These are phyloP conservation scores for Chaetogeoica ovagalla DNA, from an alignment of 2,888 invertebrate genomes.

Conservation along the genomic window DNA sequence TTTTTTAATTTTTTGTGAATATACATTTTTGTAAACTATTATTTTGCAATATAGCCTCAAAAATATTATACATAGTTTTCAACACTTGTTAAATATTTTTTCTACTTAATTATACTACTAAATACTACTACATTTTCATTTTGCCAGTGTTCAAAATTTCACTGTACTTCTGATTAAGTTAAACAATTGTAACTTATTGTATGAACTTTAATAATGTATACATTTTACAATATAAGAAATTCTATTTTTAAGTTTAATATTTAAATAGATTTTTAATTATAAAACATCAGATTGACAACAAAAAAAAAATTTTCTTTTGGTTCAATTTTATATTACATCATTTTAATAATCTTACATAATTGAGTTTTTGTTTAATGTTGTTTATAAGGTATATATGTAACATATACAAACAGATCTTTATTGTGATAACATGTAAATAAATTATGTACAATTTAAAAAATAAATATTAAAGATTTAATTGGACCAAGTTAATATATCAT, in stretches of 20 bases:
- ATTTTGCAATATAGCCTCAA: conserved; percentile 22
- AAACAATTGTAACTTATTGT: neutral
- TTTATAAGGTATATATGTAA: neutral
- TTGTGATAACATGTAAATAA: neutral
- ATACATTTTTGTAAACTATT: conserved; percentile 36
- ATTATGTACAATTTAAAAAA: neutral
- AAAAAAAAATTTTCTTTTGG: too few species aligned
- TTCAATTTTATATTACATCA: too few species aligned
- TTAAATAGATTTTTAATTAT: neutral
- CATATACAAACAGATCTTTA: neutral
- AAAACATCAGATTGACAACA: too few species aligned
- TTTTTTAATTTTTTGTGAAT: conserved; percentile 24
- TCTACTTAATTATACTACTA: conserved; percentile 32
- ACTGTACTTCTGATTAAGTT: neutral
- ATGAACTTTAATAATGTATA: neutral
- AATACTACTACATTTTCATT: neutral
- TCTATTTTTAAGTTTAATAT: neutral
- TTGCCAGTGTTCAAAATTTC: neutral
- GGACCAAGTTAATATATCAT: conserved; percentile 64
- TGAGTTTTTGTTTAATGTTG: too few species aligned
- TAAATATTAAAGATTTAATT: conserved; percentile 10
- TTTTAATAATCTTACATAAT: too few species aligned
- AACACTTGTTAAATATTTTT: conserved; percentile 36
- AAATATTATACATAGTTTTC: conserved; percentile 33
- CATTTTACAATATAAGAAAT: neutral